A percentile compares a stretch with the other conserved stretches of the same genome.
Conservation (phyloP, 2,888 invertebrate species). For the Polyommatus icarus region DNA sequence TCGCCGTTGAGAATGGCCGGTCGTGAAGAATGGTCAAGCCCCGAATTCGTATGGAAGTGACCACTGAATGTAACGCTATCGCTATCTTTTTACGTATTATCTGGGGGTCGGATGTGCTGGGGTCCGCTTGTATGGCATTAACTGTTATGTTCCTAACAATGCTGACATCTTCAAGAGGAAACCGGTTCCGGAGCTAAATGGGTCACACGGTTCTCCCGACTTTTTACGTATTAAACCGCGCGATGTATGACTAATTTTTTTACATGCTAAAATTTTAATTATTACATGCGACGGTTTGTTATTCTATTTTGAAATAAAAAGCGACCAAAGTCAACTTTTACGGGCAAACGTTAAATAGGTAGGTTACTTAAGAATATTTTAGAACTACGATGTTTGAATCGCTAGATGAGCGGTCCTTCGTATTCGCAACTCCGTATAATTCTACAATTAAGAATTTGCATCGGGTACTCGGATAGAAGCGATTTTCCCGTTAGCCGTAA, state of each 20-base stretch:
- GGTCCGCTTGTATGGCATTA: conserved; percentile 69
- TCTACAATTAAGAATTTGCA: conserved; percentile 35
- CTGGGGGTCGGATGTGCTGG: conserved; percentile 49
- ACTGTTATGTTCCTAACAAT: conserved; percentile 74
- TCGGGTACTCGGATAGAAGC: conserved; percentile 53
- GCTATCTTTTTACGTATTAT: conserved; percentile 75
- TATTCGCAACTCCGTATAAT: conserved; percentile 33
- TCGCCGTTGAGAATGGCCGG: conserved; percentile 48
- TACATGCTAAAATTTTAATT: conserved; percentile 23
- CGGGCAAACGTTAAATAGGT: neutral
- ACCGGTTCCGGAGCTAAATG: conserved; percentile 78
- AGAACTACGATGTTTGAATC: neutral
- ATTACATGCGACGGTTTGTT: conserved; percentile 47
- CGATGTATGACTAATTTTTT: conserved; percentile 23
- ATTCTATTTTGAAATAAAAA: neutral
- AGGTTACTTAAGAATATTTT: neutral
- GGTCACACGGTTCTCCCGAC: conserved; percentile 78
- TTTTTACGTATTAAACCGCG: conserved; percentile 51
- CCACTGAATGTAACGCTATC: conserved; percentile 66
- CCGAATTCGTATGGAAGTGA: conserved; percentile 65
- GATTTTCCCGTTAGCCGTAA: conserved; percentile 72
- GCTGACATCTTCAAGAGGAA: conserved; percentile 72
- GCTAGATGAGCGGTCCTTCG: neutral
- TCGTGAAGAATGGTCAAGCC: conserved; percentile 69
- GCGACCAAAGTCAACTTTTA: neutral